phyloP scores from a whole-genome alignment of 1,140 invertebrate genomes.

The Caenorhabditis brenneri region DNA sequence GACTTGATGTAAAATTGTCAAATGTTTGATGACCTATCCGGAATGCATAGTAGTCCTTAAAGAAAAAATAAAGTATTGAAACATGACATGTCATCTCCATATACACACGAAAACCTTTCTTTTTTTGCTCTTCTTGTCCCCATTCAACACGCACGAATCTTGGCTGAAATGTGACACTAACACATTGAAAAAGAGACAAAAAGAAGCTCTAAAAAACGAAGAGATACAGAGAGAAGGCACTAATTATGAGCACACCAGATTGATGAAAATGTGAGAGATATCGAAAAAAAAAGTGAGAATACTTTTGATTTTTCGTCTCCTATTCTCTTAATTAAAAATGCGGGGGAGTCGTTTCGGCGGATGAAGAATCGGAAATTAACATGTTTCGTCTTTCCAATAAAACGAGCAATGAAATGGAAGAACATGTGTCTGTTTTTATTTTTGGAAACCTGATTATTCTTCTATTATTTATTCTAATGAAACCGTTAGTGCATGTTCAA shows the following conservation, averaged over 20 bases:
- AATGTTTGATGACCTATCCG: neutral
- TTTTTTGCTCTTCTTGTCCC: neutral
- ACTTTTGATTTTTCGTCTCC: neutral
- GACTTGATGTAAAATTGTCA: neutral
- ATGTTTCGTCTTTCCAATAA: neutral
- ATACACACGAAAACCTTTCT: neutral
- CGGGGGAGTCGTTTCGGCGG: neutral
- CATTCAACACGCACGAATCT: neutral
- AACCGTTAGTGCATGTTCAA: too few relatives aligned
- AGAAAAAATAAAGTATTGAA: neutral
- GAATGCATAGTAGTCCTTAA: neutral
- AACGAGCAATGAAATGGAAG: neutral
- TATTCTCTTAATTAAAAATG: neutral
- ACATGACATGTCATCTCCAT: constrained; percentile 35
- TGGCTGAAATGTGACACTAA: constrained; percentile 41
- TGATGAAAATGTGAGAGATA: neutral
- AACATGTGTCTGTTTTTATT: neutral
- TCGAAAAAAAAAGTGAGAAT: neutral
- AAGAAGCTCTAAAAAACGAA: neutral
- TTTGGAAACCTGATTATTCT: too few relatives aligned
- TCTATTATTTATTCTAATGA: too few relatives aligned
- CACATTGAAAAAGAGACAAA: constrained; percentile 30
- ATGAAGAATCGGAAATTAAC: neutral
- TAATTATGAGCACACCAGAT: constrained; percentile 38
- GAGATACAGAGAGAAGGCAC: neutral